Evolutionary conservation across 2,888 invertebrate species (phyloP).

Genomic region (Amiota communis): DNA sequence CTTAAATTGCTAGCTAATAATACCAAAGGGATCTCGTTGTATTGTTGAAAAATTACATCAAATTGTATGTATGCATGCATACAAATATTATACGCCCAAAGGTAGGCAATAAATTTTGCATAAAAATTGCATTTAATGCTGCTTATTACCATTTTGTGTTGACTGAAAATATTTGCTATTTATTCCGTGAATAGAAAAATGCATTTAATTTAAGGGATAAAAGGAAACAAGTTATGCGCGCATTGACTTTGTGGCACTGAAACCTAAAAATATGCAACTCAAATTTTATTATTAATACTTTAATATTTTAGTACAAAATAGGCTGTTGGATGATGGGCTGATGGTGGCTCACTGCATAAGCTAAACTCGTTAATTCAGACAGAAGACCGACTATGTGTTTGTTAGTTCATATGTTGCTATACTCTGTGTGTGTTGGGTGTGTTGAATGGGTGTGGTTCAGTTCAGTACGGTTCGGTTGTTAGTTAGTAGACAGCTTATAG

Average conservation of each 20-base stretch:
- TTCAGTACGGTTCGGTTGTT: too few species aligned
- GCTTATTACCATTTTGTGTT: background rate
- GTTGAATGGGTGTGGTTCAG: background rate
- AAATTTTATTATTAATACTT: slow-evolving; percentile 60
- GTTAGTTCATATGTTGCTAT: too few species aligned
- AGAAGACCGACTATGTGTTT: too few species aligned
- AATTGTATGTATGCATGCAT: background rate
- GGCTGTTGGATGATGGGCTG: background rate
- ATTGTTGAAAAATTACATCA: too few species aligned
- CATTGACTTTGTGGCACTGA: slow-evolving; percentile 34
- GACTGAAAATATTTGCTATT: background rate
- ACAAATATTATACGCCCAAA: background rate
- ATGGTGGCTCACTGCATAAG: background rate
- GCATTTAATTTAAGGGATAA: background rate
- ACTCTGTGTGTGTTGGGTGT: background rate
- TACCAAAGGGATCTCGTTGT: slow-evolving; percentile 2
- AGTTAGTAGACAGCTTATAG: slow-evolving; percentile 35
- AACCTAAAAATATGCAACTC: slow-evolving; percentile 50
- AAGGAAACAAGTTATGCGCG: slow-evolving; percentile 17
- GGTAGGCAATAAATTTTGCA: background rate
- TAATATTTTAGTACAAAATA: slow-evolving; percentile 41
- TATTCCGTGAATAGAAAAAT: too few species aligned
- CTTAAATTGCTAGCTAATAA: background rate
- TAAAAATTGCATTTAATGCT: background rate
- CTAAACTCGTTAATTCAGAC: slow-evolving; percentile 1